These are phyloP conservation scores for Tragelaphus scriptus DNA, from an alignment of 2,113 vertebrate genomes.

Conservation along the genomic window DNA sequence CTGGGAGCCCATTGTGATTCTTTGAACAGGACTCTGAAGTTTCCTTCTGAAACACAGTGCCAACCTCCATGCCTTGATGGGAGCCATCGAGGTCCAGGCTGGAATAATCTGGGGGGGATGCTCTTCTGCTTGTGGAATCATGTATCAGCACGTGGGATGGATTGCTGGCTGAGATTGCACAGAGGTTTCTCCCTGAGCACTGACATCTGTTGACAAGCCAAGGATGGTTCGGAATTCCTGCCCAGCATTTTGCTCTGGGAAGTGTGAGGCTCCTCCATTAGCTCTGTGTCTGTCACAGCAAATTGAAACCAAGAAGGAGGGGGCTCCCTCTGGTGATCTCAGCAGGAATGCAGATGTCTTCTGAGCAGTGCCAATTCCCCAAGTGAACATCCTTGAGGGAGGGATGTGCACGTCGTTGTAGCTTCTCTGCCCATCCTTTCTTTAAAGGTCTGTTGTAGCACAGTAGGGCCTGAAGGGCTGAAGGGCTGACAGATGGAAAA, in stretches of 20 bases:
- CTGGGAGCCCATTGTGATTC: neutral
- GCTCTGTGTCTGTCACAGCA: neutral
- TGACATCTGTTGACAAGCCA: neutral
- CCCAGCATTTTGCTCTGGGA: neutral
- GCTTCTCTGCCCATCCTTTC: neutral
- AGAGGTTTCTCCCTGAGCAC: neutral
- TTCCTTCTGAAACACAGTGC: neutral
- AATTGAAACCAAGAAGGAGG: neutral
- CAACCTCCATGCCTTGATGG: neutral
- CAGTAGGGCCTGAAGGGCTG: neutral
- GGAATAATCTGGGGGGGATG: neutral
- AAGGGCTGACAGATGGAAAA: too few relatives aligned
- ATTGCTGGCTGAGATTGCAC: neutral
- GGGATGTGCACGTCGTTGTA: rapidly evolving
- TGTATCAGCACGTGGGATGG: neutral
- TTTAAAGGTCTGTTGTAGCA: neutral
- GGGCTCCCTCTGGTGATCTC: neutral
- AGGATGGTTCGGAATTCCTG: neutral
- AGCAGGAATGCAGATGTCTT: constrained; percentile 5
- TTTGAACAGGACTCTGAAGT: neutral
- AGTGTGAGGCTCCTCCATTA: neutral
- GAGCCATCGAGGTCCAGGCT: neutral
- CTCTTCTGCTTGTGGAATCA: neutral
- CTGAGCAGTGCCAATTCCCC: neutral
- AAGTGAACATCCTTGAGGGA: neutral